Conservation (phyloP, 2,888 invertebrate genomes). For the Automeris io region DNA sequence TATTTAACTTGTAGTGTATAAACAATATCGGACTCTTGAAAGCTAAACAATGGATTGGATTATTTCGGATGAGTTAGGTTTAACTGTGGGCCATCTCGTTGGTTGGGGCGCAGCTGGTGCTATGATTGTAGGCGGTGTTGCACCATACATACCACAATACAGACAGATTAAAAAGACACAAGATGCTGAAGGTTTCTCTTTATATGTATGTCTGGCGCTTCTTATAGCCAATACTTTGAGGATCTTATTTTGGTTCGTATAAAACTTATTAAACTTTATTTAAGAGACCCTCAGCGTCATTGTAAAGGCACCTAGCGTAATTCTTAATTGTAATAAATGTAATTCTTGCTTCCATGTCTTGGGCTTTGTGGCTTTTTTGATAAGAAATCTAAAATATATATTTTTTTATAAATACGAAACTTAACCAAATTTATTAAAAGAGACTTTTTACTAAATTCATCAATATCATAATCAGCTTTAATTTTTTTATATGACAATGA, state of each 20-base stretch:
- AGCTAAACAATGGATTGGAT: conserved; percentile 84
- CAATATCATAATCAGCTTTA: conserved; percentile 1
- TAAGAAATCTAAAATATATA: no score
- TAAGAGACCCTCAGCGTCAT: no score
- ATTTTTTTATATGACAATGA: not conserved
- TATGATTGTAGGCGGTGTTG: conserved; percentile 96
- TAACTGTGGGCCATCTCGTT: conserved; percentile 85
- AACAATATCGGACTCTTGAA: not conserved
- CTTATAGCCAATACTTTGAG: conserved; percentile 97
- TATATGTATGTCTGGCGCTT: conserved; percentile 96
- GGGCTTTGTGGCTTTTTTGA: no score
- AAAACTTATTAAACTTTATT: no score
- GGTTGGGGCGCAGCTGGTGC: conserved; percentile 89
- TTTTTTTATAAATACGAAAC: no score
- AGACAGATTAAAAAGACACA: conserved; percentile 92
- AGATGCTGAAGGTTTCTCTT: conserved; percentile 97
- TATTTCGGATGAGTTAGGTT: conserved; percentile 83
- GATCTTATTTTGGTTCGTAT: conserved; percentile 96
- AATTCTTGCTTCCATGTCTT: no score
- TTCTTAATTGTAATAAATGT: no score
- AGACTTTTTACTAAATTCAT: conserved; percentile 2
- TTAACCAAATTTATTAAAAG: not conserved
- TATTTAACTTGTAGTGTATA: no score
- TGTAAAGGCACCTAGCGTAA: no score
- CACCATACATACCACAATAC: conserved; percentile 98